A percentile compares a stretch with the other conserved stretches of the same genome.
phyloP scores from a whole-genome alignment of 2,113 vertebrate genomes.

The Cavia porcellus region DNA sequence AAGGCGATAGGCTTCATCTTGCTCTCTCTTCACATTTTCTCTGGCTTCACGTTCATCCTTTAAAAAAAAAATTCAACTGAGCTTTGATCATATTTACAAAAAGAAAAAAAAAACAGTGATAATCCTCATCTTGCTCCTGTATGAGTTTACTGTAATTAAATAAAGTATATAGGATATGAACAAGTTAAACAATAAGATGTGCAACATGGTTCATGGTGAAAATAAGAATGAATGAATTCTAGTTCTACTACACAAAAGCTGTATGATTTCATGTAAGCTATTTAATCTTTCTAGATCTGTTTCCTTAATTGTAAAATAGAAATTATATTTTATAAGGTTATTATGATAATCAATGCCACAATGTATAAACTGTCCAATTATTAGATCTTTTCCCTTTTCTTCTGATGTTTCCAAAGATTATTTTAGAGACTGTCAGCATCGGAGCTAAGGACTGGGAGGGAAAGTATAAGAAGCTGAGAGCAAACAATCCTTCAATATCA shows the following conservation, averaged over 20 bases:
- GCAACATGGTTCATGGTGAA: not conserved
- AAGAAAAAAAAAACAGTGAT: not conserved
- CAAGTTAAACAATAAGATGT: not conserved
- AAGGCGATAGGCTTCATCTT: constrained; percentile 98
- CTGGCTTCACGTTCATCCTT: constrained; percentile 99
- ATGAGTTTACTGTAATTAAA: constrained; percentile 62
- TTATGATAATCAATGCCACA: constrained; percentile 23
- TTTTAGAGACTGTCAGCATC: not conserved
- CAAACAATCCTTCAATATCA: not conserved
- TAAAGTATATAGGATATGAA: constrained; percentile 32
- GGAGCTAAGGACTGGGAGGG: not conserved
- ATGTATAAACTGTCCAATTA: not conserved
- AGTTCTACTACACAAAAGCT: not conserved
- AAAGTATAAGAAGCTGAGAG: constrained; percentile 5
- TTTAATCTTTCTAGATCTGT: not conserved
- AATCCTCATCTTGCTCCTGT: not conserved
- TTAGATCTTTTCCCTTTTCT: not conserved
- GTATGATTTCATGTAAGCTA: not conserved
- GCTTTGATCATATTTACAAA: not conserved
- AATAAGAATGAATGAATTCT: constrained; percentile 25
- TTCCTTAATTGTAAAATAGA: constrained; percentile 41
- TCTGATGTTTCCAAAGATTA: constrained; percentile 57
- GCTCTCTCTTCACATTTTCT: constrained; percentile 98
- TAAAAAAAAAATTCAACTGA: constrained; percentile 42
- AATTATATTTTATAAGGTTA: not conserved